Evolutionary conservation across 37 sponge, comb jelly and placozoan genomes (phyloP), one percentile per base, ranked within the genome.

Genomic region (Cladorhizidae sp.): DNA sequence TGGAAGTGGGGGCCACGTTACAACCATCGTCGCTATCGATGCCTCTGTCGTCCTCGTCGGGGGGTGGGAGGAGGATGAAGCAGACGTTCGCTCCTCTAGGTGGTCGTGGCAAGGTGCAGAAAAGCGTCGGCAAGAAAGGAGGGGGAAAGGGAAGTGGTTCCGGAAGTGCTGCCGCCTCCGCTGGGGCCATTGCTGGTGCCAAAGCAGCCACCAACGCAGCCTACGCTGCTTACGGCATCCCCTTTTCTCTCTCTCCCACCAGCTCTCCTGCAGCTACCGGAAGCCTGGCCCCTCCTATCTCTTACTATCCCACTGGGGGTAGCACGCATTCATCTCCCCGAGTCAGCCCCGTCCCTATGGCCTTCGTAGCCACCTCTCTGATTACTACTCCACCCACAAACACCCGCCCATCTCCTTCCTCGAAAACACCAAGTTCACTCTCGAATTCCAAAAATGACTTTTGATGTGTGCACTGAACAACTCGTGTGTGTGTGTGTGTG

Each of bases 131-230:
- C 49, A 45, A 45, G 49, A 45, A 45, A 45, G 49, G 49, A 12
- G 49, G 49, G 8, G 5, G 37, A 62, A 89, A 71, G 45, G 80
- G 75, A 40, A 68, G 61, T 28, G 63, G 59, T 23, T 77, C 83
- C 6, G 79, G 74, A 31, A 90, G 91, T 82, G 91, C 91, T 20
- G 91, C 91, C 57, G 91, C 91, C 3, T 86, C 87, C 0, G 91
- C 91, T 15, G 91, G 91, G 37, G 91, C 91, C 14, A 85, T 80
- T 35, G 91, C 91, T 40, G 91, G 91, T 0, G 87, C 87, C 9
- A 57, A 85, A 31, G 91, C 91, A 33, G 91, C 91, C 54, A 61
- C 67, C 31, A 81, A 78, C 65, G 87, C 87, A 32, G 58, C 82
- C 5, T 84, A 84, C 65, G 78, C 76, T 43, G 43, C 70, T 33